Conservation (phyloP, 1,140 invertebrate species). For the Daktulosphaira vitifoliae region DNA sequence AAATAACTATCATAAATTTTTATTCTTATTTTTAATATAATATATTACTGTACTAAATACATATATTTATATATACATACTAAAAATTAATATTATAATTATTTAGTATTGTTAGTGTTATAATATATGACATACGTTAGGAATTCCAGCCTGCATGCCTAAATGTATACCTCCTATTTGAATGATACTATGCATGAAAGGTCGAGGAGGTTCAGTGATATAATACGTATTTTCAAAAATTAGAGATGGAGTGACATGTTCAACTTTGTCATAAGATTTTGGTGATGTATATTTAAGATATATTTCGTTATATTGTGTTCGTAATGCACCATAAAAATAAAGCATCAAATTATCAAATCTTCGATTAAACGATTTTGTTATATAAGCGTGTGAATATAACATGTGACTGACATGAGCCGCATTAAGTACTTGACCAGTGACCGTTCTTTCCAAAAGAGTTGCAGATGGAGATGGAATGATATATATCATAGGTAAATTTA, state of each 20-base stretch:
- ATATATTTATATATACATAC: too few species aligned
- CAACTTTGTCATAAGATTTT: background rate
- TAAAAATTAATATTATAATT: too few species aligned
- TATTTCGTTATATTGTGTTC: too few species aligned
- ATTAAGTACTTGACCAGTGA: background rate
- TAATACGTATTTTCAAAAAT: background rate
- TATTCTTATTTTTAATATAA: too few species aligned
- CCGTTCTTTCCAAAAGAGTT: background rate
- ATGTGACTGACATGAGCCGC: background rate
- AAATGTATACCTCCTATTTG: conserved; percentile 3
- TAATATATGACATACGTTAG: background rate
- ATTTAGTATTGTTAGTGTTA: too few species aligned
- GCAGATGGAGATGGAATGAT: background rate
- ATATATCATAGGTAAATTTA: background rate
- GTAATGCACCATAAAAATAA: too few species aligned
- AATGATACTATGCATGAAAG: background rate
- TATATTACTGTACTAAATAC: too few species aligned
- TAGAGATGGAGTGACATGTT: background rate
- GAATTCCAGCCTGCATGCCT: too few species aligned
- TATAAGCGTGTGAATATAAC: background rate
- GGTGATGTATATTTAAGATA: too few species aligned
- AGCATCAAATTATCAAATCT: background rate
- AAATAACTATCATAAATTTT: too few species aligned
- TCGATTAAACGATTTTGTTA: too few species aligned
- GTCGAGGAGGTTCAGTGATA: background rate